Conservation (phyloP, 2,113 vertebrate species). For the Corythornis madagascariensis region DNA sequence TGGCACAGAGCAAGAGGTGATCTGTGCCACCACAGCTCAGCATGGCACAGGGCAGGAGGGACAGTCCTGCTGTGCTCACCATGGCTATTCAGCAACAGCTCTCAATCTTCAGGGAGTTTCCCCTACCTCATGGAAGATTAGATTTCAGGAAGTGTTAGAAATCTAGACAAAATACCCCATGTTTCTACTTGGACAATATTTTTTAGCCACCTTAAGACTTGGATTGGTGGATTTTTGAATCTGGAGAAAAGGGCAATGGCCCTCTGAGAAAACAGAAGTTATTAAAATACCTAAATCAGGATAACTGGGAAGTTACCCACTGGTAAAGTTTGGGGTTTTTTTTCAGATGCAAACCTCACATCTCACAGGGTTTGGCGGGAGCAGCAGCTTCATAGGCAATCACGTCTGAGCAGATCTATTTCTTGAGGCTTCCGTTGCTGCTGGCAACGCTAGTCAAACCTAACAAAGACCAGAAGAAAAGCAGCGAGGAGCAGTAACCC, state of each 20-base stretch:
- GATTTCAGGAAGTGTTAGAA: neutral
- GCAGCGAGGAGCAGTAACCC: neutral
- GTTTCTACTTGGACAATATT: neutral
- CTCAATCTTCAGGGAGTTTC: neutral
- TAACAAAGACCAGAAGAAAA: neutral
- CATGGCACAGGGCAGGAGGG: fast-evolving
- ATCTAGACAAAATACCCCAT: neutral
- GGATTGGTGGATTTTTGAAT: neutral
- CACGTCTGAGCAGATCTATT: fast-evolving
- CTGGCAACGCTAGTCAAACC: neutral
- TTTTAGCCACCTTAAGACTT: neutral
- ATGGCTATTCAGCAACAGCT: neutral
- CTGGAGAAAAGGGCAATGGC: neutral
- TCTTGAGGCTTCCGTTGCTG: neutral
- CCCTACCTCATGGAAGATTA: neutral
- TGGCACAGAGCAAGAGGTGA: neutral
- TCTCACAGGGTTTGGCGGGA: neutral
- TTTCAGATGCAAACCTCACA: neutral
- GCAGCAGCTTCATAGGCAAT: neutral
- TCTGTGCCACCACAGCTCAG: neutral
- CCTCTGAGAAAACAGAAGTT: neutral
- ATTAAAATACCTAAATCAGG: neutral
- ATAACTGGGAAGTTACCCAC: neutral
- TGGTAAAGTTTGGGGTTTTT: neutral
- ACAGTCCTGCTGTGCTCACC: fast-evolving